phyloP scores from a whole-genome alignment of 2,797 vertebrate species.

The Phataginus tricuspis region DNA sequence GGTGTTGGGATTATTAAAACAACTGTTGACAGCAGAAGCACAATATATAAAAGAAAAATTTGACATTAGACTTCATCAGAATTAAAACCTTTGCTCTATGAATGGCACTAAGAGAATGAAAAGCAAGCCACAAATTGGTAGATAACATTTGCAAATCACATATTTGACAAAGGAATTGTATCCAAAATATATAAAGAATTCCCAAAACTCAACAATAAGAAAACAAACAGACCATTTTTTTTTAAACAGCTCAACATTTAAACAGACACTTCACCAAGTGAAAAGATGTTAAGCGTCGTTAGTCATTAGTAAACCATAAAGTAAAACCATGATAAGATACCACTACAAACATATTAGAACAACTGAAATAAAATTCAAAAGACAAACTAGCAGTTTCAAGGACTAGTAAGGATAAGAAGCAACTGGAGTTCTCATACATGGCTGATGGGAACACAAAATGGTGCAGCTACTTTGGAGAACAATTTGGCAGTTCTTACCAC shows the following conservation, averaged over 20 bases:
- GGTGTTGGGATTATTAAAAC: background rate
- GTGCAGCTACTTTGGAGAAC: background rate
- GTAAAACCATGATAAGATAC: background rate
- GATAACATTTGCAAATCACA: background rate
- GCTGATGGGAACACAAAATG: background rate
- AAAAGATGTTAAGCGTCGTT: background rate
- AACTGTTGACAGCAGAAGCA: background rate
- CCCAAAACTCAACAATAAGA: background rate
- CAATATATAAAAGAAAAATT: background rate
- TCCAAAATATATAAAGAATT: background rate
- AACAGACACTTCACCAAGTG: background rate
- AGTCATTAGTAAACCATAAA: background rate
- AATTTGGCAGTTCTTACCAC: background rate
- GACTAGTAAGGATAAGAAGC: background rate
- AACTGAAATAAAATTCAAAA: background rate
- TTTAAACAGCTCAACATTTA: background rate
- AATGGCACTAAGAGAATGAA: background rate
- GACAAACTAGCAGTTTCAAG: background rate
- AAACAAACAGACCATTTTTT: background rate
- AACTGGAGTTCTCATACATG: background rate
- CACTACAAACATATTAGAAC: background rate
- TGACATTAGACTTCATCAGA: background rate
- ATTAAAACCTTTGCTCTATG: background rate
- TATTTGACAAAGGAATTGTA: background rate
- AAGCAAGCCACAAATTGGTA: background rate